Conservation (phyloP, 2,113 vertebrate species). For the Pollimyrus isidori region DNA sequence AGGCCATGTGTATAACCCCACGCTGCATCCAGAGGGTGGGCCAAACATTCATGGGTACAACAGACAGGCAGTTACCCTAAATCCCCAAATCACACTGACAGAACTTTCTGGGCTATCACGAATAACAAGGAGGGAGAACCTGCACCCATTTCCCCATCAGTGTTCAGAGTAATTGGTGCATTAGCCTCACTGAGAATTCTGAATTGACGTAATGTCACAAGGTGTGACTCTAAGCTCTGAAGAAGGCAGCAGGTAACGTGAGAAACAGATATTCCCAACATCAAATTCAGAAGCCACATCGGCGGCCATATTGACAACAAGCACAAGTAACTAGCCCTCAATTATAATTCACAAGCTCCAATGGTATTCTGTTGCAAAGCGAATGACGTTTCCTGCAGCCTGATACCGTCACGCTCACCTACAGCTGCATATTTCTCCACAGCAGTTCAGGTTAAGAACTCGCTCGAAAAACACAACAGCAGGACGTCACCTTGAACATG, state of each 20-base stretch:
- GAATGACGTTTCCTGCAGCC: background rate
- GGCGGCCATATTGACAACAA: background rate
- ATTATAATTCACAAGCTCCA: background rate
- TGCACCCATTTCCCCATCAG: background rate
- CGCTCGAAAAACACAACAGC: background rate
- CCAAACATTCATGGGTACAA: background rate
- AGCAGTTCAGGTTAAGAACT: background rate
- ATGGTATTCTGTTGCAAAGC: background rate
- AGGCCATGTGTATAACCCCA: background rate
- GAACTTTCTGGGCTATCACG: background rate
- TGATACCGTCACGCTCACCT: background rate
- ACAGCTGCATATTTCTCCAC: background rate
- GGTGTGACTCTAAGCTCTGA: background rate
- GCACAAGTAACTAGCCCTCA: background rate
- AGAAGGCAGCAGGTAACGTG: background rate
- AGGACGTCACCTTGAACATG: background rate
- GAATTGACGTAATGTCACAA: background rate
- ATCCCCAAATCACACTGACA: background rate
- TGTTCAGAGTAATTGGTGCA: background rate
- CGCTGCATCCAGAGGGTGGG: background rate
- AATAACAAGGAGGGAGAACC: background rate
- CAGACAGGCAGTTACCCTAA: background rate
- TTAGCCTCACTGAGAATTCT: background rate
- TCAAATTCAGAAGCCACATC: background rate
- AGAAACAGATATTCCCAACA: background rate